Percentiles rank a stretch among this genome's conserved stretches.
These are phyloP conservation scores for Stenoptilia bipunctidactyla DNA, from an alignment of 2,888 invertebrate species.

Conservation along the genomic window DNA sequence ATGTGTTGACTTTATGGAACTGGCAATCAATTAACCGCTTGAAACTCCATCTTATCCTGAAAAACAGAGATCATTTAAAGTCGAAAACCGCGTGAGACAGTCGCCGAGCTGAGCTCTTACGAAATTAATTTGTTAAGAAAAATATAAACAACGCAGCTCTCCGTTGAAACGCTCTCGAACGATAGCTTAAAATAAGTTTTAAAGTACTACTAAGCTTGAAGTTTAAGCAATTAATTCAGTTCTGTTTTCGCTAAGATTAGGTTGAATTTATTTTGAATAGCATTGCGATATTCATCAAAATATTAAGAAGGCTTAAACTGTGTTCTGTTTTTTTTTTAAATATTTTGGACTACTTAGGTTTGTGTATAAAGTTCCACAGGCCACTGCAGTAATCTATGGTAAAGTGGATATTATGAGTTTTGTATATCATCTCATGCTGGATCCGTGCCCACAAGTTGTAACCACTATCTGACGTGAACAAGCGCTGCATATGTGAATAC, in stretches of 20 bases:
- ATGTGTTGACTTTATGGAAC: conserved; percentile 31
- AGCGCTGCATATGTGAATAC: not conserved
- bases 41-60: conserved; percentile 23
- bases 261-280: not conserved
- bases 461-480: not conserved
- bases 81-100: conserved; percentile 15
- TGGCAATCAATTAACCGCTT: conserved; percentile 19
- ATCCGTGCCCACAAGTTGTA: not conserved
- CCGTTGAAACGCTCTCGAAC: not conserved
- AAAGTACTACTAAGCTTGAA: not conserved
- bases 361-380: too few species aligned
- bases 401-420: too few species aligned
- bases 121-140: conserved; percentile 1
- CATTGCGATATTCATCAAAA: not conserved
- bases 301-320: too few species aligned
- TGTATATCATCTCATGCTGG: not conserved
- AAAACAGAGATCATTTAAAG: conserved; percentile 23
- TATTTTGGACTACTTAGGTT: too few species aligned
- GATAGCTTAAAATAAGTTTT: not conserved
- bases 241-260: not conserved
- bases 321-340: too few species aligned
- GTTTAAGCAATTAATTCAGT: not conserved
- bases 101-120: conserved; percentile 5
- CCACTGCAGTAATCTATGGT: too few species aligned
- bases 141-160: not conserved